phyloP scores from a whole-genome alignment of 1,140 invertebrate species.

The Pseudobourletiella spinata region DNA sequence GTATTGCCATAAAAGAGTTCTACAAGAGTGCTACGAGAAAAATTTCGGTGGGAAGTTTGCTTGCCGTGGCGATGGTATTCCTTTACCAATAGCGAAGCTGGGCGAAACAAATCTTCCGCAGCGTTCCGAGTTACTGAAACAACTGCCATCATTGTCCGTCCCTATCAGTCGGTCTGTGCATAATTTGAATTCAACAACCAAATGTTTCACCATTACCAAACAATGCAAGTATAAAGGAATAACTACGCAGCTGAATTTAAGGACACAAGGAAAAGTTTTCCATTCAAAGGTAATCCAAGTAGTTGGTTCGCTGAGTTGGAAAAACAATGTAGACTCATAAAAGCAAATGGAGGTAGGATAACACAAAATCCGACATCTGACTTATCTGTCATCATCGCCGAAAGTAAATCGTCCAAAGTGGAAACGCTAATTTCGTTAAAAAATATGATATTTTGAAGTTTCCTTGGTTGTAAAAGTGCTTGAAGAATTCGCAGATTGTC shows the following conservation, averaged over 20 bases:
- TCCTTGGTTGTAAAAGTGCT: background rate
- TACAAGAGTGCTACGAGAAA: slow-evolving; percentile 49
- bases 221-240: no score
- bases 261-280: no score
- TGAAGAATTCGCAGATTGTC: background rate
- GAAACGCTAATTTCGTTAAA: background rate
- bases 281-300: background rate
- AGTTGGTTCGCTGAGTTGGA: background rate
- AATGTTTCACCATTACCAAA: background rate
- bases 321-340: background rate
- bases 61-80: slow-evolving; percentile 4
- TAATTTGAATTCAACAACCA: background rate
- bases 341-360: background rate
- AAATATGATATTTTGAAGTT: background rate
- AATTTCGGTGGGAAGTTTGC: slow-evolving; percentile 27
- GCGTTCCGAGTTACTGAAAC: no score
- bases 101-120: background rate
- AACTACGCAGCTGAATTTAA: background rate
- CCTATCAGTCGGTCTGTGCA: no score
- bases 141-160: no score
- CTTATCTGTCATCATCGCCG: background rate
- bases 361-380: background rate
- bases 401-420: background rate
- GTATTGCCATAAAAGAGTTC: slow-evolving; percentile 64
- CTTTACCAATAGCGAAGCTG: background rate